Conservation (phyloP, 2,797 vertebrate genomes). For the Rhynchonycteris naso region DNA sequence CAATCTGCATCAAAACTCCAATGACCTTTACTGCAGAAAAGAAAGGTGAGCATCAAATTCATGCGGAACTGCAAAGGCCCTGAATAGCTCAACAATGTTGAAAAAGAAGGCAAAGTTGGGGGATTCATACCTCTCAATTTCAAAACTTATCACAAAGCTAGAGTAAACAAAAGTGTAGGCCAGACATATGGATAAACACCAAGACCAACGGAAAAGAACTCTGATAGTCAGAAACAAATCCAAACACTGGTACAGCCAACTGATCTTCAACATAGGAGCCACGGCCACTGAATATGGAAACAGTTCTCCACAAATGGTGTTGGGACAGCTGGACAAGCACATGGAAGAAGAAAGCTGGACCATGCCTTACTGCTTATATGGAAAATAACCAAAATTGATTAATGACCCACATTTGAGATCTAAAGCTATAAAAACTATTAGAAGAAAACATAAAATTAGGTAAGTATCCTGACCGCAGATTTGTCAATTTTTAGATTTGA, state of each 20-base stretch:
- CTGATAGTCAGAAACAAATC: not conserved
- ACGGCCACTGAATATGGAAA: not conserved
- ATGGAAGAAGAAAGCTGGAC: not conserved
- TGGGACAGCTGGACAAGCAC: not conserved
- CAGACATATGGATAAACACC: not conserved
- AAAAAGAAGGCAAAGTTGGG: not conserved
- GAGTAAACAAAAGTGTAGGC: not conserved
- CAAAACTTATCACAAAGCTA: not conserved
- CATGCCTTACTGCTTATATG: not conserved
- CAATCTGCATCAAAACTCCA: not conserved
- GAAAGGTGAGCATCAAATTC: conserved; percentile 6
- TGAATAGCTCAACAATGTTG: not conserved
- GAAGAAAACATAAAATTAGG: not conserved
- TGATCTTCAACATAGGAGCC: conserved; percentile 2
- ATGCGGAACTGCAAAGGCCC: not conserved
- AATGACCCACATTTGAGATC: not conserved
- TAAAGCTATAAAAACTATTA: not conserved
- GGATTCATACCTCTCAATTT: not conserved
- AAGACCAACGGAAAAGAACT: not conserved
- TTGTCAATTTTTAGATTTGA: conserved; percentile 20
- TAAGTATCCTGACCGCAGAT: not conserved
- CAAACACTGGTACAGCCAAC: not conserved
- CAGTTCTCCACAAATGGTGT: not conserved
- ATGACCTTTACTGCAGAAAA: conserved; percentile 3
- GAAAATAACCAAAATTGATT: not conserved